Evolutionary conservation across 2,113 vertebrate genomes (phyloP), one percentile per base, ranked within the genome.

Genomic region (Ranitomeya imitator): DNA sequence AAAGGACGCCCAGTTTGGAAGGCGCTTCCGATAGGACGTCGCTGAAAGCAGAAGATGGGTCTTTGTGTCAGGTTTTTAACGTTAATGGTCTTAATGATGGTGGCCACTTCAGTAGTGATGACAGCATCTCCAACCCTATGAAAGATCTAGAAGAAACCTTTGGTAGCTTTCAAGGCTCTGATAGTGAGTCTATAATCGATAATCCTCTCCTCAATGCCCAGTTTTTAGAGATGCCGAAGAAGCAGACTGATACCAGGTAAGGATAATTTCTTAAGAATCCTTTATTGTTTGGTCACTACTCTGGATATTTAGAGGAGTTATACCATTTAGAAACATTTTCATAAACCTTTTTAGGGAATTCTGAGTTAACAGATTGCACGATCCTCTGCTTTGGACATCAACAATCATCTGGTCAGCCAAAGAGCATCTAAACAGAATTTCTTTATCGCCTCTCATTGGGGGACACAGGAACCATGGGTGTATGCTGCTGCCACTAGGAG

Each of bases 21-120:
- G 92, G 91, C 86, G 90, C 93, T 4, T 94, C 94, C 52, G 95
- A 95, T 92, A 95, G 94, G 91, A 92, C 92, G 85, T 92, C 94
- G 92, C 94, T 92, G 73, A 95, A 94, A 89, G 94, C 93, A 0
- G 94, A 90, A 81, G 94, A 95, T 91, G 95, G 94, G 91, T 93
- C 57, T 23, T 84, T 63, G 31, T 52, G 73, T 55, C 87, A 85
- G 61, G 60, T 67, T 26, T 13, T 54, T 91, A 93, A 91, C 80
- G 92, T 91, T 91, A 94, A 93, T 87, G 91, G 90, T 89, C 94
- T 94, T 71, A 93, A 93, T 88, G 93, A 95, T 89, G 91, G 90
- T 81, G 91, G 71, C 89, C 92, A 91, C 73, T 92, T 92, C 89
- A 67, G 90, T 21, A 93, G 86, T 89, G 92, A 93, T 85, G 94